These are phyloP conservation scores for Furnarius figulus DNA, from an alignment of 2,113 vertebrate genomes.

Conservation along the genomic window DNA sequence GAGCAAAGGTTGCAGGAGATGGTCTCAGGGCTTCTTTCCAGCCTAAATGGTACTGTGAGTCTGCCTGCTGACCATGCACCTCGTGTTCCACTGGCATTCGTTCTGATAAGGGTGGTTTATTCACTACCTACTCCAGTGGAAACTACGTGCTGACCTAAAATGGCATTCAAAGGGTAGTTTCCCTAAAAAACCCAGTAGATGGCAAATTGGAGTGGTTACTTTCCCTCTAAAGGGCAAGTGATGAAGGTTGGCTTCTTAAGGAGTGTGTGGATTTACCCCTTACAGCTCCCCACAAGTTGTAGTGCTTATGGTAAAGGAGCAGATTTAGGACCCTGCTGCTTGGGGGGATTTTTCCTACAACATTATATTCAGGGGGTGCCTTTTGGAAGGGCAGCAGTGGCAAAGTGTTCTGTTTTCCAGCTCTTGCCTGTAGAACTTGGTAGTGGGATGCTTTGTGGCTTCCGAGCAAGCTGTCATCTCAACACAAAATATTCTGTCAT, in stretches of 20 bases:
- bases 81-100: too few species aligned
- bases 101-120: too few species aligned
- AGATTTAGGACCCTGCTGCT: neutral
- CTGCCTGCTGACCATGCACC: too few species aligned
- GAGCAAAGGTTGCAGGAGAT: too few species aligned
- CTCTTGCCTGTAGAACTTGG: fast-evolving
- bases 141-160: fast-evolving
- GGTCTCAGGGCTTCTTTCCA: too few species aligned
- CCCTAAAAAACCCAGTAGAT: neutral
- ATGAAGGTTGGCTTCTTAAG: neutral
- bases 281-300: neutral
- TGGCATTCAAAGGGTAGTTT: neutral
- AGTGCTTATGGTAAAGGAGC: fast-evolving
- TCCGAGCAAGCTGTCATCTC: neutral
- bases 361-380: neutral
- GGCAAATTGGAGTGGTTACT: neutral
- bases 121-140: neutral
- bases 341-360: neutral
- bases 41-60: too few species aligned
- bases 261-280: neutral
- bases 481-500: neutral
- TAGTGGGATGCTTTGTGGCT: neutral
- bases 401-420: fast-evolving
- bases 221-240: too few species aligned
- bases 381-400: neutral